Evolutionary conservation across 1,140 invertebrate genomes (phyloP), one percentile per base, ranked within the genome.

Genomic region (Bacillus rossius): DNA sequence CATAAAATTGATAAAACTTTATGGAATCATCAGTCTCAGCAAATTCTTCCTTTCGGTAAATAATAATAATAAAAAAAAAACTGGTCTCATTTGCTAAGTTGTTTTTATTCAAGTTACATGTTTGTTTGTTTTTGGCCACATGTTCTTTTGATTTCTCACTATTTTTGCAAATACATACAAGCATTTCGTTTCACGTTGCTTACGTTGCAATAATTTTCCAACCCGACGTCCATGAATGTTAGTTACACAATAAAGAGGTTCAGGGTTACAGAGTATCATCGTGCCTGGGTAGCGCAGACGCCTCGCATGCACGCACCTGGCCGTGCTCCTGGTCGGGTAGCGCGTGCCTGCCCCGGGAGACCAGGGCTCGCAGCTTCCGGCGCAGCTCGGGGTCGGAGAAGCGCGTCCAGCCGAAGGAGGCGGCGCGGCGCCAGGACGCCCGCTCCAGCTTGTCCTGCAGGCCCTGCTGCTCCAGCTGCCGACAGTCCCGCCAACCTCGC

Each of bases 241-340:
- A 3, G 3, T 53, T 38, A 42, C 13, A 38, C 8, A 3, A 20
- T 34, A 7, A 5, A 50, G 25, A 4, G 16, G 8, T 3, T 17
- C 25, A 7, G 22, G 7, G 22, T 4, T 3, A n/a, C 40, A 5
- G 10, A 43, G 38, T 2, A n/a, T 0, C 34, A 40, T 1, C 19
- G 2, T 19, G n/a, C 8, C 8, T 29, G 8, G 25, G 7, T 17
- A 25, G 19, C 14, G 8, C 8, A 51, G 25, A 14, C 22, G 19
- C 20, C 8, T 3, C 22, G 20, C 23, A n/a, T 20, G 34, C 22
- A 47, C 25, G 61, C 73, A 91, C 87, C 79, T 91, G 85, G 55
- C 81, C 79, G 62, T 87, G 85, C 71, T 89, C 88, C 25, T 87
- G 82, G 67, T 90, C 86, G 0, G 81, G 76, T 14, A 94, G 73